Evolutionary conservation across 2,113 vertebrate genomes (phyloP).

Genomic region (Labrus mixtus): DNA sequence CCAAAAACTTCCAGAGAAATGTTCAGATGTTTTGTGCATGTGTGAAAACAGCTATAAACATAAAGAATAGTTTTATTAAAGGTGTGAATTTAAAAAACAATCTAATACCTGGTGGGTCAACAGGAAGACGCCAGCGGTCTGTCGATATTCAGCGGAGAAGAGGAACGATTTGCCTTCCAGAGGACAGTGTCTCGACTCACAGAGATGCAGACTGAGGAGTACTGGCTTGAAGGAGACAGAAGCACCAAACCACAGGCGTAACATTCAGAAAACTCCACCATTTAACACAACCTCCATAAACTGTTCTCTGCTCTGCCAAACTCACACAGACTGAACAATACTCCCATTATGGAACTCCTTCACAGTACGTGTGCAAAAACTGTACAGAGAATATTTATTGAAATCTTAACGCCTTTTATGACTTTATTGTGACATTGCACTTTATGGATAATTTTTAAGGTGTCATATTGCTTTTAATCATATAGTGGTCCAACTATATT

Average conservation of each 20-base stretch:
- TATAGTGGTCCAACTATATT: conserved; percentile 43
- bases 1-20: too few species aligned
- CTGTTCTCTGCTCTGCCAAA: conserved; percentile 25
- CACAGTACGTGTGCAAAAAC: background rate
- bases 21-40: too few species aligned
- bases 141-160: conserved; percentile 96
- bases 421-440: conserved; percentile 71
- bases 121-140: conserved; percentile 90
- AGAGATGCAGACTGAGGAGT: conserved; percentile 97
- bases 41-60: too few species aligned
- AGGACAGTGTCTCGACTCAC: conserved; percentile 94
- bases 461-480: conserved; percentile 45
- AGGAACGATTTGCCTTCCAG: conserved; percentile 95
- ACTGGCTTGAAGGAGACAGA: conserved; percentile 94
- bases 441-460: conserved; percentile 58
- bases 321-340: conserved; percentile 24
- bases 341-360: conserved; percentile 17
- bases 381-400: conserved; percentile 69
- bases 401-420: conserved; percentile 43
- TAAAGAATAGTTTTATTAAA: too few species aligned
- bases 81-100: too few species aligned
- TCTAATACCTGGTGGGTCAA: background rate
- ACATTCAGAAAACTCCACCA: conserved; percentile 11
- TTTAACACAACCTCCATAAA: conserved; percentile 12
- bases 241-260: conserved; percentile 63